Evolutionary conservation across 2,888 invertebrate genomes (phyloP), one percentile per base, ranked within the genome.

Genomic region (Diadegma fenestrale): DNA sequence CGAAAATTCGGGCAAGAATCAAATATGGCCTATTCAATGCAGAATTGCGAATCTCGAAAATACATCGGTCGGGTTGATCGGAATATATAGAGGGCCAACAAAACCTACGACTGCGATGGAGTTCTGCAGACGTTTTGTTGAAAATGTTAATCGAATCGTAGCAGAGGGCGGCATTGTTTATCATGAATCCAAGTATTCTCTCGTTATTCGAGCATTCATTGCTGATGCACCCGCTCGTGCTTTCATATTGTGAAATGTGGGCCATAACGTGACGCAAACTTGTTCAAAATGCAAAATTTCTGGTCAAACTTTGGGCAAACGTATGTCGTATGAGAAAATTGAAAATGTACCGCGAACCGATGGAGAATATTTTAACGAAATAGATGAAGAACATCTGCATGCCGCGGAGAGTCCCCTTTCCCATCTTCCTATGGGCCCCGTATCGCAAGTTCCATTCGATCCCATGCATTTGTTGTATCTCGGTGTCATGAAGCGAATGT

Each of bases 81-180:
- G 88, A 12, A 66, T 87, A 5, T 88, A 88, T 37, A 71, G 12
- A 77, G 87, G 88, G 58, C 3, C 17, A 3, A 81, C 76, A n/a
- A 72, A 72, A 54, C 72, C 72, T 54, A 33, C 33, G 7, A 58
- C 54, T 33, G 72, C 54, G 19, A 54, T 72, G 22, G 54, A 33
- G 26, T 72, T 72, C 26, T 48, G 37, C 5, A n/a, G 37, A 37
- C 72, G 17, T 54, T 72, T 72, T 14, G 12, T 72, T 6, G 37
- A n/a, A n/a, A 54, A 72, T 22, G 54, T 54, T 12, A 51, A 54
- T 54, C 12, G 48, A 4, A 80, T 82, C 17, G 63, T 69, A 45
- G 41, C 30, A 1, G 37, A 73, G n/a, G 58, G 81, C 19, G 84
- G 87, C 41, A 37, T 89, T 37, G 37, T 19, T 19, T 58, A 72